Evolutionary conservation across 2,113 vertebrate genomes (phyloP).

Genomic region (Sminthopsis crassicaudata): DNA sequence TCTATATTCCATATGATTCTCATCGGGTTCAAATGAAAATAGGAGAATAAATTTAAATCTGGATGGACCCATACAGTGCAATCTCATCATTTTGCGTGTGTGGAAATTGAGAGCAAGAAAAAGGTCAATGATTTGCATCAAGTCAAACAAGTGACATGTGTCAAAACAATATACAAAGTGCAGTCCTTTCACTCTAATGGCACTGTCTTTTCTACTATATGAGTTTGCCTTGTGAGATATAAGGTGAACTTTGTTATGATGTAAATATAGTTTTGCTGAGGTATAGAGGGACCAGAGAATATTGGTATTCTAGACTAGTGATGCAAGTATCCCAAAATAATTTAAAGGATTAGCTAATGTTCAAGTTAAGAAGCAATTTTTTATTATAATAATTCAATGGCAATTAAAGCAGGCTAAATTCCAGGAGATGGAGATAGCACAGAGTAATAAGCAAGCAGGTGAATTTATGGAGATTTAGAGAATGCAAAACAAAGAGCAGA

Average conservation of each 20-base stretch:
- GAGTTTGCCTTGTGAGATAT: neutral
- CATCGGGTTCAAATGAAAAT: accelerated
- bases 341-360: too few species aligned
- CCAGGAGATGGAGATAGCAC: too few species aligned
- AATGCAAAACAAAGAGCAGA: too few species aligned
- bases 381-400: too few species aligned
- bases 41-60: neutral
- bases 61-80: neutral
- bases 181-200: neutral
- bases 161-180: neutral
- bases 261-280: too few species aligned
- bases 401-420: too few species aligned
- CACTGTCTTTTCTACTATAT: neutral
- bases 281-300: too few species aligned
- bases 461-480: too few species aligned
- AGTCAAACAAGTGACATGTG: neutral
- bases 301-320: too few species aligned
- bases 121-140: neutral
- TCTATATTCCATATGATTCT: neutral
- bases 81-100: neutral
- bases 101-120: neutral
- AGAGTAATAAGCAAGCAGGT: too few species aligned
- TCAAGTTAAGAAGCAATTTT: too few species aligned
- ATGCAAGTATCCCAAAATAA: too few species aligned
- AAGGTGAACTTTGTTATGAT: neutral